These are phyloP conservation scores for Erithacus rubecula DNA, from an alignment of 2,797 vertebrate species.

Conservation along the genomic window DNA sequence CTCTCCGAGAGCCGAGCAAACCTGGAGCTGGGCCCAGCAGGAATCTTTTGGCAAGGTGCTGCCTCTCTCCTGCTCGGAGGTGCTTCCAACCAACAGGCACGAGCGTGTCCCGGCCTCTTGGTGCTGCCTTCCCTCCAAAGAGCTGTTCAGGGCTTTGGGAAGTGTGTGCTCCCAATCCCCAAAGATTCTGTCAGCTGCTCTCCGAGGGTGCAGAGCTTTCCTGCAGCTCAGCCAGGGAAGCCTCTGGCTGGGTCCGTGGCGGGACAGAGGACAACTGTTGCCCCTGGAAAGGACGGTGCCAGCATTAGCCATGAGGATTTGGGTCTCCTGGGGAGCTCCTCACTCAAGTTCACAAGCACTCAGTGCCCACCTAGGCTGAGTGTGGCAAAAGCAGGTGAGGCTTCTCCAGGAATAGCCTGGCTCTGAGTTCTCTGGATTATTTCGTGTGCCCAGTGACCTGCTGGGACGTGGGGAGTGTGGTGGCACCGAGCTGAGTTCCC, in stretches of 20 bases:
- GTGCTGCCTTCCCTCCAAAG: not conserved
- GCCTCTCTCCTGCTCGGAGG: not conserved
- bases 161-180: not conserved
- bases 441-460: fast-evolving
- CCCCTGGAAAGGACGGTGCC: fast-evolving
- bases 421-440: not conserved
- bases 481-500: not conserved
- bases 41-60: slow-evolving; percentile 22
- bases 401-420: not conserved
- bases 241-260: fast-evolving
- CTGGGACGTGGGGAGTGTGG: fast-evolving
- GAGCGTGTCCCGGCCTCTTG: not conserved
- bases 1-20: not conserved
- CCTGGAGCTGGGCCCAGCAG: slow-evolving; percentile 23
- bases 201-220: not conserved
- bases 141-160: not conserved
- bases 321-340: not conserved
- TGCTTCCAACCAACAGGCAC: slow-evolving; percentile 24
- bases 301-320: not conserved
- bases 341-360: fast-evolving
- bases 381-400: not conserved
- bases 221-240: not conserved
- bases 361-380: not conserved
- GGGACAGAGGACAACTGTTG: not conserved
- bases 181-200: not conserved